These are phyloP conservation scores for Orthonevra nobilis DNA, from an alignment of 2,888 invertebrate genomes.

Conservation along the genomic window DNA sequence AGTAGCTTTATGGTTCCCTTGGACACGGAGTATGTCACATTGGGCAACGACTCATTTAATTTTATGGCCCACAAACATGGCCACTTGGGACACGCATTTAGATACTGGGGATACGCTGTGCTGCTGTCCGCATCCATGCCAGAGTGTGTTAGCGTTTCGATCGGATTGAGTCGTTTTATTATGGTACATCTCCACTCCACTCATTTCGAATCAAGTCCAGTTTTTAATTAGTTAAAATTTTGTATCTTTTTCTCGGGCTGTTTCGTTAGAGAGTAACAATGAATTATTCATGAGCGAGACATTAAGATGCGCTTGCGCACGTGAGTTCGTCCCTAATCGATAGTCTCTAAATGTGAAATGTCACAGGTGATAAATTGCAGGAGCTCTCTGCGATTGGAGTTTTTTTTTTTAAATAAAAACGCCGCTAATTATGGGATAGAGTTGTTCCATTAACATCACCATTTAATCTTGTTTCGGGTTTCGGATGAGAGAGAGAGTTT, in stretches of 20 bases:
- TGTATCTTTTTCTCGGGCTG: background rate
- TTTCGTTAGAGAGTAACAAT: conserved; percentile 7
- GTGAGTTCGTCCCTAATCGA: conserved; percentile 18
- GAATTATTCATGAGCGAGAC: conserved; percentile 53
- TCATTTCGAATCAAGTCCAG: conserved; percentile 15
- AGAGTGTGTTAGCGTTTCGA: background rate
- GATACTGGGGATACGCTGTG: conserved; percentile 31
- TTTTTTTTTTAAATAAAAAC: conserved; percentile 27
- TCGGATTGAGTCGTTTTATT: conserved; percentile 28
- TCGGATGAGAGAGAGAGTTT: conserved; percentile 7
- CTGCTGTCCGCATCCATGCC: background rate
- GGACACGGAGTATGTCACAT: conserved; percentile 48
- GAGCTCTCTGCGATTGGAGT: conserved; percentile 16
- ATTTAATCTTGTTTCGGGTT: conserved; percentile 11
- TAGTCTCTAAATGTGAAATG: conserved; percentile 40
- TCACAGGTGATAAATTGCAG: conserved; percentile 59
- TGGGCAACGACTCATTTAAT: conserved; percentile 63
- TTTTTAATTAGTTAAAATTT: conserved; percentile 45
- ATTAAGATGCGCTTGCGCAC: conserved; percentile 28
- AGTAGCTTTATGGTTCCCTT: conserved; percentile 59
- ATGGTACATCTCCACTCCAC: background rate
- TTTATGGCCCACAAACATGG: conserved; percentile 52
- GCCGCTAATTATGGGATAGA: conserved; percentile 55
- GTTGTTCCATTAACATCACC: conserved; percentile 58
- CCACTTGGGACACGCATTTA: conserved; percentile 60